Percentiles rank a stretch among this genome's conserved stretches.
Evolutionary conservation across 2,888 invertebrate genomes (phyloP).

Genomic region (Chaetogeoica ovagalla): DNA sequence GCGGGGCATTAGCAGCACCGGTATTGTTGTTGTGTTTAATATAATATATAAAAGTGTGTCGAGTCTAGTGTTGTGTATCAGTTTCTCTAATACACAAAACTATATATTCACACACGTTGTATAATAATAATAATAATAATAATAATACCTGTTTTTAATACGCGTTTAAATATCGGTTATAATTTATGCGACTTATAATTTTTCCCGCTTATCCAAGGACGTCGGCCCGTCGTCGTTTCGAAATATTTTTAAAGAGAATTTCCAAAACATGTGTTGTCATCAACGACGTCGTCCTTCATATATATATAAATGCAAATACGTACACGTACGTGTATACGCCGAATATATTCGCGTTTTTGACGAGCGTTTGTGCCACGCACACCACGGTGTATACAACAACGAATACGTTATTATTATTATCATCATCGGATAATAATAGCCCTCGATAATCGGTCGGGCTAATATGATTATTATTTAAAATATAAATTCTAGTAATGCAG

Average conservation of each 20-base stretch:
- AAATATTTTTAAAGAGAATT: conserved; percentile 43
- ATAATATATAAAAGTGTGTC: no score
- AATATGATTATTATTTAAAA: neutral
- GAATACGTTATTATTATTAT: no score
- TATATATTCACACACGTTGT: neutral
- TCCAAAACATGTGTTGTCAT: conserved; percentile 41
- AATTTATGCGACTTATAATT: conserved; percentile 37
- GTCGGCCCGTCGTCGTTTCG: conserved; percentile 1
- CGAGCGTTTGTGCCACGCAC: no score
- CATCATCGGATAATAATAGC: no score
- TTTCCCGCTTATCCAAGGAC: conserved; percentile 35
- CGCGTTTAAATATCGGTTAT: conserved; percentile 42
- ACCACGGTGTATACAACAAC: no score
- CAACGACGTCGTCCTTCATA: conserved; percentile 32
- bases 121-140: no score
- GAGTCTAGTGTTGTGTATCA: no score
- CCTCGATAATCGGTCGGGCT: neutral
- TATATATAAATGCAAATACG: no score
- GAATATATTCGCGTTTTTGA: neutral
- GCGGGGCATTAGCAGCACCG: no score
- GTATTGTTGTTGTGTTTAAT: no score
- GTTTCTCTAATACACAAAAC: neutral
- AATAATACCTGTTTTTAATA: conserved; percentile 42
- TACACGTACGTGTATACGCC: no score
- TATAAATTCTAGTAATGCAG: no score